These are phyloP conservation scores for Gallinago stenura DNA, from an alignment of 2,797 vertebrate species.

Conservation along the genomic window DNA sequence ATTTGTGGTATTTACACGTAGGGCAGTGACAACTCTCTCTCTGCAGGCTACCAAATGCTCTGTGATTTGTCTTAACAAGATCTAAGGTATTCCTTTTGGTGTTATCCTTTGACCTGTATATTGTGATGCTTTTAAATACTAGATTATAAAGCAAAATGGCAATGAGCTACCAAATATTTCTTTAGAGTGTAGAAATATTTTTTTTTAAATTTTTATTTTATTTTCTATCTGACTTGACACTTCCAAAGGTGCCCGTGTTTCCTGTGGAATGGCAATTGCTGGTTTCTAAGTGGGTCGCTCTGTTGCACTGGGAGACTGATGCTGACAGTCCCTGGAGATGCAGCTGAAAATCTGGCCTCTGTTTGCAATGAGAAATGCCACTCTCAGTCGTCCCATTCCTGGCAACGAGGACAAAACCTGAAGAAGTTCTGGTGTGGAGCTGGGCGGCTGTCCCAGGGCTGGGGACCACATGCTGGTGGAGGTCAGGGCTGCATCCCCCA, in stretches of 20 bases:
- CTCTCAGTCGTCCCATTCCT: not conserved
- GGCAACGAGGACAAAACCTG: not conserved
- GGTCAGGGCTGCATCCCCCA: not conserved
- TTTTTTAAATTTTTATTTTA: too few species aligned
- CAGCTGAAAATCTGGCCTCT: not conserved
- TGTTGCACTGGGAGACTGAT: not conserved
- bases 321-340: not conserved
- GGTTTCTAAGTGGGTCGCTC: too few species aligned
- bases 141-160: not conserved
- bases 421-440: not conserved
- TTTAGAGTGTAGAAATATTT: not conserved
- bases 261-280: accelerated
- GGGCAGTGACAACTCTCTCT: not conserved
- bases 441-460: accelerated
- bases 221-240: not conserved
- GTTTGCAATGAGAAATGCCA: not conserved
- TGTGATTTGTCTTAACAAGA: not conserved
- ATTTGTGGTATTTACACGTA: not conserved
- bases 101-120: not conserved
- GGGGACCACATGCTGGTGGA: not conserved
- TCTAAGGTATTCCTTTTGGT: not conserved
- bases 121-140: not conserved
- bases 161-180: not conserved
- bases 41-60: not conserved
- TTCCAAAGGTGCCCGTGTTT: not conserved